These are phyloP conservation scores for Stegostoma tigrinum DNA, from an alignment of 2,113 vertebrate species.

Conservation along the genomic window DNA sequence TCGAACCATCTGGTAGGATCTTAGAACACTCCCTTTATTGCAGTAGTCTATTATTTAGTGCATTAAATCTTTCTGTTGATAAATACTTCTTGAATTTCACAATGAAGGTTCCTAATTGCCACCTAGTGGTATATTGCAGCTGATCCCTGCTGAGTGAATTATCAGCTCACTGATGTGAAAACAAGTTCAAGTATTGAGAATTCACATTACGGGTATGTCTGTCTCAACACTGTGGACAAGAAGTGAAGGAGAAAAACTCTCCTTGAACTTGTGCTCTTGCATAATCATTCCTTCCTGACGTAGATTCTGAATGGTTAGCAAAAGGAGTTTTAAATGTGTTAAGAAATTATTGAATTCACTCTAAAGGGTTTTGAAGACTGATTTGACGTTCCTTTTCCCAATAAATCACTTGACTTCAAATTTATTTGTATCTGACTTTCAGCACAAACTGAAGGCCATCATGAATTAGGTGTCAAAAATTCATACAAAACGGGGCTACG, in stretches of 20 bases:
- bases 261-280: background rate
- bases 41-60: background rate
- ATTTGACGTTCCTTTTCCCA: background rate
- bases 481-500: background rate
- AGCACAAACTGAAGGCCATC: background rate
- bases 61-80: no score
- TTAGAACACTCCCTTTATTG: background rate
- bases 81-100: background rate
- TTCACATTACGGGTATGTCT: no score
- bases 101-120: constrained; percentile 10
- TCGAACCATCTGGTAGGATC: background rate
- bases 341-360: background rate
- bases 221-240: background rate
- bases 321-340: background rate
- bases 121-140: background rate
- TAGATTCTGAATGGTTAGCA: background rate
- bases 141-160: background rate
- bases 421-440: background rate
- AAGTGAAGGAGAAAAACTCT: background rate
- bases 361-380: background rate
- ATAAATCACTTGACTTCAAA: background rate
- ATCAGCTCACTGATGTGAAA: background rate
- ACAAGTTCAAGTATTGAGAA: background rate
- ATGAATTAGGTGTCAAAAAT: background rate
- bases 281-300: background rate